These are phyloP conservation scores for Saccostrea echinata DNA, from an alignment of 1,140 invertebrate species.

Conservation along the genomic window DNA sequence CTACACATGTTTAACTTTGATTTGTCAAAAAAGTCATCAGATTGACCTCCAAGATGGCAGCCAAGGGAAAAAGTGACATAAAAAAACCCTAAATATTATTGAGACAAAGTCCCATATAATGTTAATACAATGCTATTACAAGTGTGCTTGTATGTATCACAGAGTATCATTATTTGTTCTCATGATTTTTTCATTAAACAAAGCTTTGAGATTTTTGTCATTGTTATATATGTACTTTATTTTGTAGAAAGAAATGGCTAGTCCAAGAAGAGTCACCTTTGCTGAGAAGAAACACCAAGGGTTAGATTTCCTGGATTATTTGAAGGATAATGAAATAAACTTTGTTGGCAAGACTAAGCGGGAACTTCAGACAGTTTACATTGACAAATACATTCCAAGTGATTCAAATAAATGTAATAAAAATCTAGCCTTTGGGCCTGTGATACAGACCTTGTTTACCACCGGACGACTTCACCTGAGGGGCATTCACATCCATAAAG, in stretches of 20 bases:
- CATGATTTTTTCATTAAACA: too few species aligned
- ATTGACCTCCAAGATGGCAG: too few species aligned
- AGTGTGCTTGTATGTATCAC: too few species aligned
- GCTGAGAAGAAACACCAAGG: slow-evolving; percentile 51
- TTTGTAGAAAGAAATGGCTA: neutral
- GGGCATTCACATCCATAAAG: slow-evolving; percentile 39
- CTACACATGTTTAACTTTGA: too few species aligned
- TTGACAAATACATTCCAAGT: neutral
- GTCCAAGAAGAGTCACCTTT: slow-evolving; percentile 41
- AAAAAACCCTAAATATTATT: too few species aligned
- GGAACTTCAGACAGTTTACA: slow-evolving; percentile 45
- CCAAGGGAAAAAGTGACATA: too few species aligned
- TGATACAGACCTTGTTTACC: slow-evolving; percentile 55
- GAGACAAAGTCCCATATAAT: too few species aligned
- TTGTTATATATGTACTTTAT: too few species aligned
- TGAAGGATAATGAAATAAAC: slow-evolving; percentile 45
- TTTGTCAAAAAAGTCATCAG: too few species aligned
- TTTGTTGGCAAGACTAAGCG: slow-evolving; percentile 45
- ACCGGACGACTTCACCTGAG: slow-evolving; percentile 46
- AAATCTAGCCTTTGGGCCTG: slow-evolving; percentile 26
- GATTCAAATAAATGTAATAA: slow-evolving; percentile 37
- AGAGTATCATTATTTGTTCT: too few species aligned
- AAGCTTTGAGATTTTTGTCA: too few species aligned
- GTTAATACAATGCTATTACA: too few species aligned
- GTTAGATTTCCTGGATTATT: slow-evolving; percentile 55